A percentile compares a stretch with the other conserved stretches of the same genome.
Evolutionary conservation across 2,888 invertebrate species (phyloP).

Genomic region (Itoplectis maculator): DNA sequence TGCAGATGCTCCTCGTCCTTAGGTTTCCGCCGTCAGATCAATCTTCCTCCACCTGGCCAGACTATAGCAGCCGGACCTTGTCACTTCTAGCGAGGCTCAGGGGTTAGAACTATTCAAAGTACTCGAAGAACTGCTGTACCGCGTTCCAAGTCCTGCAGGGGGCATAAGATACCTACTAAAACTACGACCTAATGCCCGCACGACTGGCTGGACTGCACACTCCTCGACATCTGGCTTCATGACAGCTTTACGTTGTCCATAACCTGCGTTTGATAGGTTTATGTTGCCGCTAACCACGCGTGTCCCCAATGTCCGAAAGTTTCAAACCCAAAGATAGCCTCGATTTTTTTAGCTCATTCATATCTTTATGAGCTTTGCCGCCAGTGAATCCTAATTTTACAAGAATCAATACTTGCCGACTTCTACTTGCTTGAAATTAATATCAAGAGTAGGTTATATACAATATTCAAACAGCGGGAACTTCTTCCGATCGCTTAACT

Average conservation of each 20-base stretch:
- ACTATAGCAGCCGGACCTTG: slow-evolving; percentile 50
- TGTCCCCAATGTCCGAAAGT: neutral
- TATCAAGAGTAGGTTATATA: no score
- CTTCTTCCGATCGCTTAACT: no score
- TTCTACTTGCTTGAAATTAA: no score
- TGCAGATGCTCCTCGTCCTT: slow-evolving; percentile 73
- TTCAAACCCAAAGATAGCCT: neutral
- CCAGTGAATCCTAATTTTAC: no score
- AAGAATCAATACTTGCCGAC: no score
- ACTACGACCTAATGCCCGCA: neutral
- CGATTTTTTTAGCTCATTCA: neutral
- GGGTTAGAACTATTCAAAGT: slow-evolving; percentile 40
- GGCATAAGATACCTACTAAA: slow-evolving; percentile 1
- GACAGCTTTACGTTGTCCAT: neutral
- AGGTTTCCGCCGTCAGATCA: slow-evolving; percentile 74
- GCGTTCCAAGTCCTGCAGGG: neutral
- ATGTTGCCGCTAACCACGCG: neutral
- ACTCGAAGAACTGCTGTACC: slow-evolving; percentile 14
- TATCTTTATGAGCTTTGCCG: neutral
- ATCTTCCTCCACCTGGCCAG: slow-evolving; percentile 69
- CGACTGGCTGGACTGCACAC: neutral
- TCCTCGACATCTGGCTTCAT: neutral
- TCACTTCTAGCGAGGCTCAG: slow-evolving; percentile 50
- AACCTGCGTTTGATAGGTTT: neutral
- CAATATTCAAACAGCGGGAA: no score